These are phyloP conservation scores for Sparus aurata DNA, from an alignment of 2,797 vertebrate species.

Conservation along the genomic window DNA sequence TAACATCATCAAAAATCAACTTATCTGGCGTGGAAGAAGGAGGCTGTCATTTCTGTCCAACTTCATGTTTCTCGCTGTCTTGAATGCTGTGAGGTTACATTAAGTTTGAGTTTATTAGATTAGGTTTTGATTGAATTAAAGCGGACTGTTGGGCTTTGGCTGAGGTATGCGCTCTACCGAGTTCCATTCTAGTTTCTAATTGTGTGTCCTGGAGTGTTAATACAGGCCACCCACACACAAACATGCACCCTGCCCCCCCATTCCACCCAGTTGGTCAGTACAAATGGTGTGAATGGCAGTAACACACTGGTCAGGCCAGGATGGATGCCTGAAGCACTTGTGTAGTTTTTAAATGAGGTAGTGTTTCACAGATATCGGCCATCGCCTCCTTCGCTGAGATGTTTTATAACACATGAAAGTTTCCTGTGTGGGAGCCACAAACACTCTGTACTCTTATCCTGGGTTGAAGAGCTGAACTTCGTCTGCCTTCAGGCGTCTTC, in stretches of 20 bases:
- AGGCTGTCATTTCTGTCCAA: neutral
- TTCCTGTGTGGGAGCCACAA: neutral
- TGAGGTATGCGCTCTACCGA: no score
- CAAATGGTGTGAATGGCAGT: slow-evolving; percentile 42
- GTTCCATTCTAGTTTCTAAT: neutral
- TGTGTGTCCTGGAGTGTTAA: neutral
- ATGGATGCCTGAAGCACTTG: neutral
- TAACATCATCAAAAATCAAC: neutral
- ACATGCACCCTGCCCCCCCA: slow-evolving; percentile 30
- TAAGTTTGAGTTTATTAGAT: no score
- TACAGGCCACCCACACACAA: slow-evolving; percentile 56
- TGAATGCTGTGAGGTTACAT: no score
- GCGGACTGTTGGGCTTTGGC: no score
- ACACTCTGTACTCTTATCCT: neutral
- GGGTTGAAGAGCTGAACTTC: neutral
- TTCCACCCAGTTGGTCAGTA: slow-evolving; percentile 36
- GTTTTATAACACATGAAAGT: neutral
- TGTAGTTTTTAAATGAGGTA: neutral
- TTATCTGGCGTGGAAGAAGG: no score
- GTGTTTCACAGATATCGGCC: neutral
- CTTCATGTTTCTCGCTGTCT: neutral
- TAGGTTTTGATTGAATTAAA: no score
- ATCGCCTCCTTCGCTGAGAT: neutral
- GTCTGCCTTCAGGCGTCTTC: neutral
- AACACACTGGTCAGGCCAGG: neutral